Conservation (phyloP, 2,888 invertebrate genomes). For the Habroteleia sp. region DNA sequence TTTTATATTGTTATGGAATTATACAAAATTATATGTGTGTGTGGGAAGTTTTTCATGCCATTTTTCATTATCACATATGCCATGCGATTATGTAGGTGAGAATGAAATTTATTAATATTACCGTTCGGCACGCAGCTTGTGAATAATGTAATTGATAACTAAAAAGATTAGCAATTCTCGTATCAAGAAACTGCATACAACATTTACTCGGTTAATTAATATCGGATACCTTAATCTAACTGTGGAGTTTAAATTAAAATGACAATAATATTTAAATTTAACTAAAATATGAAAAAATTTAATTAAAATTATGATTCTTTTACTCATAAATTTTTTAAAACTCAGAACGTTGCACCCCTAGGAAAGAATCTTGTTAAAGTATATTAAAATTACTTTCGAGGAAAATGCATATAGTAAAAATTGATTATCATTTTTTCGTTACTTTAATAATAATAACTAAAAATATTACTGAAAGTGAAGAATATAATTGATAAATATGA, state of each 20-base stretch:
- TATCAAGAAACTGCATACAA: constrained; percentile 39
- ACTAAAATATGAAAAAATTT: too few relatives aligned
- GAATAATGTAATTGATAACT: constrained; percentile 52
- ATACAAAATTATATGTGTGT: neutral
- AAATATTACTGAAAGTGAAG: too few relatives aligned
- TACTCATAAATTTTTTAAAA: too few relatives aligned
- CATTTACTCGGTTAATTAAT: constrained; percentile 19
- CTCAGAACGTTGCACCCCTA: neutral
- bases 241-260: constrained; percentile 26
- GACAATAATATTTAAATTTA: constrained; percentile 20
- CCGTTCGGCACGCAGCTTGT: constrained; percentile 39
- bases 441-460: too few relatives aligned
- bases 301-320: too few relatives aligned
- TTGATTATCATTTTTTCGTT: too few relatives aligned
- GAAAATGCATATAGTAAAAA: too few relatives aligned
- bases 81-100: constrained; percentile 32
- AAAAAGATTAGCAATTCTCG: constrained; percentile 39
- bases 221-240: constrained; percentile 21
- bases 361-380: constrained; percentile 37
- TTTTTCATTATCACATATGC: constrained; percentile 36
- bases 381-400: constrained; percentile 38
- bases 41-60: constrained; percentile 24
- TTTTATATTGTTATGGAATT: constrained; percentile 18
- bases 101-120: constrained; percentile 50
- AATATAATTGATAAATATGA: too few relatives aligned